Conservation (phyloP, 2,113 vertebrate species). For the Arizona elegans region DNA sequence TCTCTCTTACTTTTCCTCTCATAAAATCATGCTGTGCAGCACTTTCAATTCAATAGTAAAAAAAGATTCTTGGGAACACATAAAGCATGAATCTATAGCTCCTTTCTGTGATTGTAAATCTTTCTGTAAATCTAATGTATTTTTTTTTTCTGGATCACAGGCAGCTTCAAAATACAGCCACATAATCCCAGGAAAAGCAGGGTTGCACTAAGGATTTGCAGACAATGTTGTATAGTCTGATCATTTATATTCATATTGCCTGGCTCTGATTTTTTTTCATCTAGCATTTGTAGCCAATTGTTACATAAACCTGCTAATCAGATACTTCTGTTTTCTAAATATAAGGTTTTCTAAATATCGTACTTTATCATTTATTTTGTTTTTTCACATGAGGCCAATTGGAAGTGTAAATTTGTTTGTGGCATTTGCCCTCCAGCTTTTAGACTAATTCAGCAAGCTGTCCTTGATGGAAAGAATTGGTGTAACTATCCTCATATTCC, state of each 20-base stretch:
- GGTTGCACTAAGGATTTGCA: background rate
- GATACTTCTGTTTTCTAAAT: background rate
- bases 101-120: background rate
- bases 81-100: background rate
- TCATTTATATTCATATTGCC: background rate
- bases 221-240: background rate
- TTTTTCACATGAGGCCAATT: background rate
- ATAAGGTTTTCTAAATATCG: background rate
- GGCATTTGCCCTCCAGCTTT: background rate
- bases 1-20: background rate
- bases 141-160: background rate
- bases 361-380: background rate
- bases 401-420: background rate
- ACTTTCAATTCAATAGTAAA: background rate
- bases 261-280: background rate
- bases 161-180: background rate
- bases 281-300: background rate
- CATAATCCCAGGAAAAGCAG: background rate
- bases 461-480: background rate
- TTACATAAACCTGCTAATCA: background rate
- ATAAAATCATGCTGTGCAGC: background rate
- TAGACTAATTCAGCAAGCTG: slow-evolving; percentile 2
- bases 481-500: background rate
- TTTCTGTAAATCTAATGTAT: background rate
- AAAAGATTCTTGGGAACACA: background rate